Base-by-base conservation (phyloP, 2,888 invertebrate species). In the Troides helena region DNA sequence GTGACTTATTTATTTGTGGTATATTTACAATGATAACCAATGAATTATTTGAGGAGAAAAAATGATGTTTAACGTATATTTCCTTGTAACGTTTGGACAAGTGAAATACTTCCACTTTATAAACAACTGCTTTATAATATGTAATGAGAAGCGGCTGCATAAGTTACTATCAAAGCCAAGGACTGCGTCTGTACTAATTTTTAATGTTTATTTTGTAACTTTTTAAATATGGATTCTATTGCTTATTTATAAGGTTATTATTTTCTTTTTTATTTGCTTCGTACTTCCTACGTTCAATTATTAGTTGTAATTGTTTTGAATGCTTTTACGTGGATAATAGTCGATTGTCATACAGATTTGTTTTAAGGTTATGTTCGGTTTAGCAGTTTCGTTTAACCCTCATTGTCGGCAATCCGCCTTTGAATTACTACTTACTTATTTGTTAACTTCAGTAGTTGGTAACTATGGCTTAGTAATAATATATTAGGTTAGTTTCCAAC, bases 231-330 rank as follows among this genome's bases (percentile, higher is more conserved):
- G 12, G 23, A 61, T 8, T 58, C 58, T 63, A 59, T 30, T 50
- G 63, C 43, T 63, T 65, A n/a, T n/a, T 25, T 65, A 39, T 68
- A 66, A 61, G 68, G 59, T 65, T 68, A 71, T 68, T 62, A 67
- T 70, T 73, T 65, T 17, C 50, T 50, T 69, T 68, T 74, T 78
- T 68, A 69, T 75, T 77, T 80, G 73, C 75, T 65, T 73, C 74
- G 76, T 80, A 84, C 89, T 89, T 87, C 89, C 89, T 86, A 71
- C 85, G 89, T 88, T 90, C 90, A 90, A 90, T 90, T 90, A 88
- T 86, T 89, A 89, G 77, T 84, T 85, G 76, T 82, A 80, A 76
- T 77, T 74, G 67, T 80, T 72, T 74, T 72, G 46, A 66, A 63
- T 62, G 66, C 70, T 70, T 71, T 74, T 69, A 70, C 69, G 76